Conservation (phyloP, 2,888 invertebrate genomes). For the Mycalesis mineus region DNA sequence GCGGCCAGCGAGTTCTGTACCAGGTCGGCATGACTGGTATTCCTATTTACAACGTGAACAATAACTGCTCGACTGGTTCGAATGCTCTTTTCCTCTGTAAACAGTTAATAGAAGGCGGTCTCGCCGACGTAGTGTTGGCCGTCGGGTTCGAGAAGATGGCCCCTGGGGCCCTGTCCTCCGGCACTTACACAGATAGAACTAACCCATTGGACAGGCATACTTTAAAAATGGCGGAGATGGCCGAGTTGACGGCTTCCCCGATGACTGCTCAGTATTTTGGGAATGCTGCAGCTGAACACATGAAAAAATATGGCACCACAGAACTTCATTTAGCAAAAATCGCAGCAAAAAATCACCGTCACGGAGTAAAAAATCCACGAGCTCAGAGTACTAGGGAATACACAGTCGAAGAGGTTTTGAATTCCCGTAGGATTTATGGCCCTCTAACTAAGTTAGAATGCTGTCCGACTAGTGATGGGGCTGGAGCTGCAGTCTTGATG, state of each 20-base stretch:
- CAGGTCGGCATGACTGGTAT: slow-evolving; percentile 97
- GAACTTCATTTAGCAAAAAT: slow-evolving; percentile 97
- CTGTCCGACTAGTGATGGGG: slow-evolving; percentile 99
- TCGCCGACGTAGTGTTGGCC: slow-evolving; percentile 92
- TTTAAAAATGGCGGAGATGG: slow-evolving; percentile 88
- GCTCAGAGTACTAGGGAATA: slow-evolving; percentile 97
- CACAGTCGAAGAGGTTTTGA: slow-evolving; percentile 91
- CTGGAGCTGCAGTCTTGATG: slow-evolving; percentile 94
- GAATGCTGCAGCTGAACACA: slow-evolving; percentile 96
- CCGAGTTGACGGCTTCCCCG: slow-evolving; percentile 89
- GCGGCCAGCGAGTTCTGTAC: slow-evolving; percentile 96
- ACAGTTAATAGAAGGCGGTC: slow-evolving; percentile 93
- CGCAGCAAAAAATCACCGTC: slow-evolving; percentile 98
- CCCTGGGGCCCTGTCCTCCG: slow-evolving; percentile 87
- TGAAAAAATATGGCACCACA: slow-evolving; percentile 96
- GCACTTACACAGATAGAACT: slow-evolving; percentile 88
- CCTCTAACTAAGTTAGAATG: slow-evolving; percentile 97
- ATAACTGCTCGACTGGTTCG: slow-evolving; percentile 98
- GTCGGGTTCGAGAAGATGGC: slow-evolving; percentile 99
- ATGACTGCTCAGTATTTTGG: slow-evolving; percentile 97
- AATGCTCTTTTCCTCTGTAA: slow-evolving; percentile 94
- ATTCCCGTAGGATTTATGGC: slow-evolving; percentile 92
- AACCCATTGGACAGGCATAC: slow-evolving; percentile 95
- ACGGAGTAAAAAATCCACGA: slow-evolving; percentile 97
- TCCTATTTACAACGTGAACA: slow-evolving; percentile 98